Evolutionary conservation across 2,113 vertebrate species (phyloP).

Genomic region (Thalassarche chlororhynchos): DNA sequence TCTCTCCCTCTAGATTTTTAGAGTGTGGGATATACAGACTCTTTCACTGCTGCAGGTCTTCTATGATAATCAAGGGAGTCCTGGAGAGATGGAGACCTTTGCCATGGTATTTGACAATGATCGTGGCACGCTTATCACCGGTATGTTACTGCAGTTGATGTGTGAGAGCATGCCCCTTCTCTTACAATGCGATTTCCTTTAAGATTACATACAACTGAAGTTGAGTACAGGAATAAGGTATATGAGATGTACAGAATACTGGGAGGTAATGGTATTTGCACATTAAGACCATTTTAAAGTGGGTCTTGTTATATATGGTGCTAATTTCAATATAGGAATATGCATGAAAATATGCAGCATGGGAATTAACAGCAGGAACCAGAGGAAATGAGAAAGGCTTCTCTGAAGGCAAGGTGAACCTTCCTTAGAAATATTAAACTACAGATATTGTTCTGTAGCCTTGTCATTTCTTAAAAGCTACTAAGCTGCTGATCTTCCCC

Average conservation of each 20-base stretch:
- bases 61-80: slow-evolving; percentile 58
- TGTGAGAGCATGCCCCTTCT: not conserved
- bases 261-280: not conserved
- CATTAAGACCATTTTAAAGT: not conserved
- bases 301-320: not conserved
- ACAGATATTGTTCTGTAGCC: not conserved
- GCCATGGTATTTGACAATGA: slow-evolving; percentile 71
- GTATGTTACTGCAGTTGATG: not conserved
- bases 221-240: not conserved
- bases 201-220: not conserved
- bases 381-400: not conserved
- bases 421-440: not conserved
- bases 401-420: not conserved
- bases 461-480: not conserved
- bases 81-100: slow-evolving; percentile 63
- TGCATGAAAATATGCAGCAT: not conserved
- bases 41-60: slow-evolving; percentile 75
- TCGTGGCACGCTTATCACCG: slow-evolving; percentile 53
- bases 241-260: not conserved
- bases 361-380: not conserved
- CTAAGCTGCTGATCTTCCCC: not conserved
- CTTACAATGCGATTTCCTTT: not conserved
- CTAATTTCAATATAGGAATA: not conserved
- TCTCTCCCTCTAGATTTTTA: slow-evolving; percentile 58
- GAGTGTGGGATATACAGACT: slow-evolving; percentile 75